Evolutionary conservation across 2,113 vertebrate genomes (phyloP).

Genomic region (Gallinago media): DNA sequence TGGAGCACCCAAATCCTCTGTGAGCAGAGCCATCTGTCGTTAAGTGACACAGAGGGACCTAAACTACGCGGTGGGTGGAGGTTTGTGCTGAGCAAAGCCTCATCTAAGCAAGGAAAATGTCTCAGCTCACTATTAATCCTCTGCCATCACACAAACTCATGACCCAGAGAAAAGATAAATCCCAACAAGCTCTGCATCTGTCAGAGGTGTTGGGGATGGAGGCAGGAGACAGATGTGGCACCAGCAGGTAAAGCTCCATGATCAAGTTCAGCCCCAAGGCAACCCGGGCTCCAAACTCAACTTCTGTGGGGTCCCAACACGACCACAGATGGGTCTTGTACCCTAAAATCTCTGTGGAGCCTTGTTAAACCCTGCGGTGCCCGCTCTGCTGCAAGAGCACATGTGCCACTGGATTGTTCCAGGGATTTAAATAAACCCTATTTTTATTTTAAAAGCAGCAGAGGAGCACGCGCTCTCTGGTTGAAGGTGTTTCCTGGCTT

Average conservation of each 20-base stretch:
- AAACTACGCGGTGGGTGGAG: rapidly evolving
- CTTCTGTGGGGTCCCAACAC: not conserved
- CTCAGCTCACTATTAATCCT: not conserved
- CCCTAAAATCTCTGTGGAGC: no score
- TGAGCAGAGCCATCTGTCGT: not conserved
- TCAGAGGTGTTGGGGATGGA: not conserved
- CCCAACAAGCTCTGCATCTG: not conserved
- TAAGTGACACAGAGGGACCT: not conserved
- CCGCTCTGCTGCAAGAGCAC: not conserved
- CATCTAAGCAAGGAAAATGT: not conserved
- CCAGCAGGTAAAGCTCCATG: not conserved
- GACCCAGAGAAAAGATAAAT: not conserved
- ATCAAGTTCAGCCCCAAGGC: not conserved
- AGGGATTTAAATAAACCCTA: not conserved
- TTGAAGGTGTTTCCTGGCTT: not conserved
- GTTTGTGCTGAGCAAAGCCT: no score
- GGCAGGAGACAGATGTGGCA: not conserved
- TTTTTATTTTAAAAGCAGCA: not conserved
- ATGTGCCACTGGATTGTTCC: not conserved
- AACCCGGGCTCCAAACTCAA: not conserved
- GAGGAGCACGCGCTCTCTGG: rapidly evolving
- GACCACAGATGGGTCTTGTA: not conserved
- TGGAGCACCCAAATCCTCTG: not conserved
- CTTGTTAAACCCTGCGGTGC: not conserved
- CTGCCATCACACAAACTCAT: not conserved